Percentiles rank a stretch among this genome's conserved stretches.
Conservation (phyloP, 1,140 invertebrate species). For the Pseudachorutes palmiensis region DNA sequence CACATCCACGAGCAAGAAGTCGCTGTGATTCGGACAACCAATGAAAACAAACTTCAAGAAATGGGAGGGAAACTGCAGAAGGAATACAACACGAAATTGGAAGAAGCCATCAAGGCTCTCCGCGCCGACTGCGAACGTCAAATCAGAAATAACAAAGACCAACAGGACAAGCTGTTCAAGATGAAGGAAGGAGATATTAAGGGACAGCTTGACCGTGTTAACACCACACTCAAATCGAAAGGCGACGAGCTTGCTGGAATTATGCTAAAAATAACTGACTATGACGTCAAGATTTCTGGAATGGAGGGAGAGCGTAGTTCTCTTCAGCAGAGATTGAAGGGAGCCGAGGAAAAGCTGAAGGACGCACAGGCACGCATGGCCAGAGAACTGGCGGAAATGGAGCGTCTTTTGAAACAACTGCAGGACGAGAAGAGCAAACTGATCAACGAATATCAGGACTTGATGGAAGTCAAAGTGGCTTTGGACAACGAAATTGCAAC, state of each 20-base stretch:
- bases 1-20: slow-evolving; percentile 25
- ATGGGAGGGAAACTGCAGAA: slow-evolving; percentile 19
- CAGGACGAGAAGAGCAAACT: slow-evolving; percentile 15
- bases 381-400: slow-evolving; percentile 5
- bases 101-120: slow-evolving; percentile 18
- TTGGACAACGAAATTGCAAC: slow-evolving; percentile 24
- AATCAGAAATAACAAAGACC: slow-evolving; percentile 13
- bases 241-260: slow-evolving; percentile 10
- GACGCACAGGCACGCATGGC: neutral
- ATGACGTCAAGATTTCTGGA: neutral
- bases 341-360: slow-evolving; percentile 11
- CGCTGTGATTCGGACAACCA: neutral
- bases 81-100: slow-evolving; percentile 17
- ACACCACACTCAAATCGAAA: neutral
- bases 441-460: slow-evolving; percentile 17
- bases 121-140: slow-evolving; percentile 14
- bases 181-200: slow-evolving; percentile 20
- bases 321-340: slow-evolving; percentile 4
- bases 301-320: slow-evolving; percentile 17
- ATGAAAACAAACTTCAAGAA: slow-evolving; percentile 12
- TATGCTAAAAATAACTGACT: slow-evolving; percentile 2
- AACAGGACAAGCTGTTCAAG: slow-evolving; percentile 22
- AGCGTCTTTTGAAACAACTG: neutral
- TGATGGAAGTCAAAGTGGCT: slow-evolving; percentile 20
- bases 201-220: slow-evolving; percentile 10